phyloP scores from a whole-genome alignment of 2,888 invertebrate species.

The Cosmia trapezina region DNA sequence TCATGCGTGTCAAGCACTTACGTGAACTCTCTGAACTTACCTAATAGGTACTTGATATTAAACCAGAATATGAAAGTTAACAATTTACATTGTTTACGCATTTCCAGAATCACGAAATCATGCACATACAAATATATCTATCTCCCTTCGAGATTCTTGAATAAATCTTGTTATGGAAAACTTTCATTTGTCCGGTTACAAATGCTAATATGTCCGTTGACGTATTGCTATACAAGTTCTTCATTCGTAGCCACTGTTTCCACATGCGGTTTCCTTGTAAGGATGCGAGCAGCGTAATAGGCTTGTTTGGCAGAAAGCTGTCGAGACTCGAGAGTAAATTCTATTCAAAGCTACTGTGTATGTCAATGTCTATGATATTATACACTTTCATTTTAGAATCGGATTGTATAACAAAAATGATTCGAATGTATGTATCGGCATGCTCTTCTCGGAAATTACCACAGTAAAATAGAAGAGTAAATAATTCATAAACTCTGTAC shows the following conservation, averaged over 20 bases:
- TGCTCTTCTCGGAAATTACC: conserved; percentile 22
- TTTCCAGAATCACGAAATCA: conserved; percentile 34
- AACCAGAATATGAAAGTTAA: conserved; percentile 40
- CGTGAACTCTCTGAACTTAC: conserved; percentile 34
- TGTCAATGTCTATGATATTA: conserved; percentile 37
- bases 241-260: conserved; percentile 48
- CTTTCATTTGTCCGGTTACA: conserved; percentile 60
- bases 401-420: conserved; percentile 20
- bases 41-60: conserved; percentile 32
- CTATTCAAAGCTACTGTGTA: conserved; percentile 45
- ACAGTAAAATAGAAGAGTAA: conserved; percentile 32
- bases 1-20: conserved; percentile 7
- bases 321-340: conserved; percentile 49
- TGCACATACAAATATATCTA: conserved; percentile 39
- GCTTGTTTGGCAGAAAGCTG: conserved; percentile 55
- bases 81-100: conserved; percentile 38
- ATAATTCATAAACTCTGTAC: conserved; percentile 46
- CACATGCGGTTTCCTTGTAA: conserved; percentile 49
- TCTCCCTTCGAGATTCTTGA: conserved; percentile 28
- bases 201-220: conserved; percentile 48
- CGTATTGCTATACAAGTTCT: conserved; percentile 53
- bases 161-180: conserved; percentile 57
- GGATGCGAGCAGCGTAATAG: conserved; percentile 40
- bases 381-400: conserved; percentile 53
- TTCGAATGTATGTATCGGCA: conserved; percentile 30